Percentiles rank a stretch among this genome's conserved stretches.
Conservation (phyloP, 2,113 vertebrate species). For the Puffinus mauretanicus region DNA sequence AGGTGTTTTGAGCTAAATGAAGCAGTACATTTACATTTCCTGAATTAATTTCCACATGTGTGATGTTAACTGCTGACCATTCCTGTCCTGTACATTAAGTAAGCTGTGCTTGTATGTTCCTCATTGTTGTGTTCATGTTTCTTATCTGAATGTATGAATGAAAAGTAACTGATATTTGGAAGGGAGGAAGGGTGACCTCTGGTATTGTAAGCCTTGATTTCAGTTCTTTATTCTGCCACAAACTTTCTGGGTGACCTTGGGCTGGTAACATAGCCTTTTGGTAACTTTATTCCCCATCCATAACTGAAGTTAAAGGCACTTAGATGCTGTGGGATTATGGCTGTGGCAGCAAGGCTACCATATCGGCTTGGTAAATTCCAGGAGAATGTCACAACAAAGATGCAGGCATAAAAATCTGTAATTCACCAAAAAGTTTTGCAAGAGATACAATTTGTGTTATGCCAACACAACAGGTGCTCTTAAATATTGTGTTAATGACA, state of each 20-base stretch:
- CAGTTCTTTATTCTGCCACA: neutral
- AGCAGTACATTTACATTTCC: neutral
- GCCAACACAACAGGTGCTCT: neutral
- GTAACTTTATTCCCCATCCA: neutral
- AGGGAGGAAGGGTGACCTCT: neutral
- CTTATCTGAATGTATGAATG: neutral
- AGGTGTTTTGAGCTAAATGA: neutral
- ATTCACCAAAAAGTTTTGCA: neutral
- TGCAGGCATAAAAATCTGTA: neutral
- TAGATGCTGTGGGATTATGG: neutral
- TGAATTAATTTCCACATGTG: neutral
- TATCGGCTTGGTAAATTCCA: neutral
- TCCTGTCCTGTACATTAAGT: neutral
- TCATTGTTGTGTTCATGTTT: neutral
- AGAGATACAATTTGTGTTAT: neutral
- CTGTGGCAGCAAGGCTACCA: neutral
- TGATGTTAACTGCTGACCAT: neutral
- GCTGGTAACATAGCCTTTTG: neutral
- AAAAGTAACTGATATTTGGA: neutral
- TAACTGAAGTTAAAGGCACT: neutral
- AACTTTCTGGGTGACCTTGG: neutral
- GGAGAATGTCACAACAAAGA: neutral
- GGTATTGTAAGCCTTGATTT: neutral
- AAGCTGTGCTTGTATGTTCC: neutral
- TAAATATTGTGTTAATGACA: neutral